Percentiles rank a stretch among this genome's conserved stretches.
phyloP scores from a whole-genome alignment of 1,140 invertebrate genomes.

The Gryllus bimaculatus region DNA sequence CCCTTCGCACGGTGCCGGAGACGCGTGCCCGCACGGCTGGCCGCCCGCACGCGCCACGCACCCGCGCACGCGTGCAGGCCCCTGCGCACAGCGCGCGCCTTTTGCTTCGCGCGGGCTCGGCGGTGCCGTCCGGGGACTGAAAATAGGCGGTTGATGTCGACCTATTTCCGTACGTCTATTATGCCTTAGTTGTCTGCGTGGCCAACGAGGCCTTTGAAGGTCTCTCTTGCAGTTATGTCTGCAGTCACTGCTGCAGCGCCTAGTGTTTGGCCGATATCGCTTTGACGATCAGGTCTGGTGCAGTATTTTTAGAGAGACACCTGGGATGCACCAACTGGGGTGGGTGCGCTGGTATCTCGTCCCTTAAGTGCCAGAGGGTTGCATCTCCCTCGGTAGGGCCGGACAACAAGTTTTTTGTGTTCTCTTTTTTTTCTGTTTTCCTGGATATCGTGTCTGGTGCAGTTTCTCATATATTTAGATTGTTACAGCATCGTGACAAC shows the following conservation, averaged over 20 bases:
- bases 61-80: background rate
- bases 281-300: no score
- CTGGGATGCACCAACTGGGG: no score
- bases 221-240: no score
- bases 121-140: background rate
- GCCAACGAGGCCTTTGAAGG: no score
- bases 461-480: background rate
- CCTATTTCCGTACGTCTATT: background rate
- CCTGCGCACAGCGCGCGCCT: background rate
- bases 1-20: no score
- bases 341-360: no score
- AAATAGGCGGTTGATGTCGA: background rate
- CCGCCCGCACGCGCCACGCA: background rate
- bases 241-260: no score
- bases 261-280: no score
- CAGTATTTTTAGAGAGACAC: no score
- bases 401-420: background rate
- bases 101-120: background rate
- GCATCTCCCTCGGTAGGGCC: no score
- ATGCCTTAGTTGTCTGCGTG: background rate
- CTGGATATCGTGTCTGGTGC: background rate
- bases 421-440: background rate
- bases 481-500: no score
- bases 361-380: no score
- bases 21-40: background rate